phyloP scores from a whole-genome alignment of 2,888 invertebrate genomes.

The Idaea biselata region DNA sequence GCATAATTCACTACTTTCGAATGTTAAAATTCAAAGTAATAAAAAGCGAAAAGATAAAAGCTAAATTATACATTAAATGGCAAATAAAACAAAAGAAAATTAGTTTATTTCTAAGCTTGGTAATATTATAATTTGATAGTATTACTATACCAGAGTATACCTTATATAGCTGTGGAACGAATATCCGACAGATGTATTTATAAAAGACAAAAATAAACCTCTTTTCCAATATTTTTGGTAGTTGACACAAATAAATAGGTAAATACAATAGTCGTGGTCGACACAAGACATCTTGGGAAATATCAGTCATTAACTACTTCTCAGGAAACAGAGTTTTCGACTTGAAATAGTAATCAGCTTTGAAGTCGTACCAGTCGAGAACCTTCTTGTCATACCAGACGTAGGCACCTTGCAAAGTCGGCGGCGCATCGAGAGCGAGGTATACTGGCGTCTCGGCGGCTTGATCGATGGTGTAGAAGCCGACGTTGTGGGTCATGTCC shows the following conservation, averaged over 20 bases:
- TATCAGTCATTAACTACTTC: neutral
- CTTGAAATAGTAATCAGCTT: slow-evolving; percentile 57
- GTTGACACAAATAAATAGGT: neutral
- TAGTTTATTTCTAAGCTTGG: no score
- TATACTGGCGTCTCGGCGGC: slow-evolving; percentile 80
- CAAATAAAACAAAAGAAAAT: no score
- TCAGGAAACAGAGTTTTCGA: slow-evolving; percentile 27
- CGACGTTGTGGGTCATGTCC: slow-evolving; percentile 85
- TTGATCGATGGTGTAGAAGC: slow-evolving; percentile 75
- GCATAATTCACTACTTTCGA: no score
- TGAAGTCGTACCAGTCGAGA: slow-evolving; percentile 78
- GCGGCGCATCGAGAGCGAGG: slow-evolving; percentile 74
- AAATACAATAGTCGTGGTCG: neutral
- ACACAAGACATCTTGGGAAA: no score
- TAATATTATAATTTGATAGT: no score
- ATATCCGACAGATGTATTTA: no score
- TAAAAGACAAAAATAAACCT: neutral
- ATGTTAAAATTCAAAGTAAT: no score
- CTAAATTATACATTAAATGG: no score
- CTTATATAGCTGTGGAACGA: no score
- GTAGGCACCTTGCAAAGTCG: slow-evolving; percentile 81
- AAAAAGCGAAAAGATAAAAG: no score
- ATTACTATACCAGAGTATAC: no score
- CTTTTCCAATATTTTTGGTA: neutral
- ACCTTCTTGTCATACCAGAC: slow-evolving; percentile 82